Evolutionary conservation across 1,140 invertebrate species (phyloP).

Genomic region (Ephestia elutella): DNA sequence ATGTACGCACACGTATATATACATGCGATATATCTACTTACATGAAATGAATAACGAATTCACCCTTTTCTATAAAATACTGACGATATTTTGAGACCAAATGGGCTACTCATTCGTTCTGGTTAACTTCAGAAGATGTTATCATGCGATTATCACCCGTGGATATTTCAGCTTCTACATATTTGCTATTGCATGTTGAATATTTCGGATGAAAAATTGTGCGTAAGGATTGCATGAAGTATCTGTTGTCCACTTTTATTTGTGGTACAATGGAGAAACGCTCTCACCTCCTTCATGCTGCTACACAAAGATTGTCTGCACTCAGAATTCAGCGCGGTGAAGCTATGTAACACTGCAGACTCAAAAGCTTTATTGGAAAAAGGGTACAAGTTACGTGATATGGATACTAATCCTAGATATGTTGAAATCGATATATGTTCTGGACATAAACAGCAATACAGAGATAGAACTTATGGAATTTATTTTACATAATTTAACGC

Average conservation of each 20-base stretch:
- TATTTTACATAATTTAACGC: too few relatives aligned
- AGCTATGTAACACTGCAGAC: slow-evolving; percentile 15
- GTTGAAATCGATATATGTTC: not conserved
- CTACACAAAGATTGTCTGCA: slow-evolving; percentile 18
- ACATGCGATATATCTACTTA: too few relatives aligned
- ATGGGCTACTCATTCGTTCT: too few relatives aligned
- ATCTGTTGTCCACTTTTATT: not conserved
- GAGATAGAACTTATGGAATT: not conserved
- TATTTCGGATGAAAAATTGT: not conserved
- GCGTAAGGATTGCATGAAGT: too few relatives aligned
- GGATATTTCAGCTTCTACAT: too few relatives aligned
- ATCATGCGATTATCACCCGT: too few relatives aligned
- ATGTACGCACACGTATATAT: too few relatives aligned
- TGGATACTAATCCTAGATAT: not conserved
- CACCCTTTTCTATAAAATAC: too few relatives aligned
- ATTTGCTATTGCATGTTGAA: too few relatives aligned
- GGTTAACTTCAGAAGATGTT: too few relatives aligned
- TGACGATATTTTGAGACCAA: too few relatives aligned
- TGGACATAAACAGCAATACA: not conserved
- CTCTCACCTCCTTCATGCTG: slow-evolving; percentile 11
- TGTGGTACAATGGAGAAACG: slow-evolving; percentile 16
- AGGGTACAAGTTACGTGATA: slow-evolving; percentile 10
- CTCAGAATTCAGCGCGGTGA: slow-evolving; percentile 14
- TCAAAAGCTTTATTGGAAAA: slow-evolving; percentile 21
- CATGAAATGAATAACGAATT: too few relatives aligned